Evolutionary conservation across 2,113 vertebrate species (phyloP).

Genomic region (Salvelinus fontinalis): DNA sequence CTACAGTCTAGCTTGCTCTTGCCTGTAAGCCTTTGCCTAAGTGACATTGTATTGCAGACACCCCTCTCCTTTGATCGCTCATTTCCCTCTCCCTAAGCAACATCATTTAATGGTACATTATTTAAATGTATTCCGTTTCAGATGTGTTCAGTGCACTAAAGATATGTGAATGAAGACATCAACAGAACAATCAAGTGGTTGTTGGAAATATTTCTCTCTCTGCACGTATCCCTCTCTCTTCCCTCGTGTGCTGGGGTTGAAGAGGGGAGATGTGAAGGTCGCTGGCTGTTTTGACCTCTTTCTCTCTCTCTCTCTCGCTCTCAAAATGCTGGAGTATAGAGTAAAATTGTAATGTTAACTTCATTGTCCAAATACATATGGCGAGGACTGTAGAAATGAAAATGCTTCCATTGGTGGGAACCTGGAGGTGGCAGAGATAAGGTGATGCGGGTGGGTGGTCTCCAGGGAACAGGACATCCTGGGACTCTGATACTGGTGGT

Average conservation of each 20-base stretch:
- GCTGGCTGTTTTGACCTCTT: constrained; percentile 24
- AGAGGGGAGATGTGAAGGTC: constrained; percentile 39
- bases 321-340: no score
- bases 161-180: neutral
- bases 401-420: constrained; percentile 60
- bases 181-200: constrained; percentile 23
- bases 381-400: constrained; percentile 35
- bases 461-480: constrained; percentile 70
- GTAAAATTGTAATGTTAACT: no score
- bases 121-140: constrained; percentile 1
- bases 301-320: no score
- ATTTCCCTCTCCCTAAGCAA: neutral
- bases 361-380: no score
- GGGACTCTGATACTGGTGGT: constrained; percentile 53
- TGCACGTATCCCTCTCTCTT: neutral
- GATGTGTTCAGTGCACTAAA: no score
- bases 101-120: constrained; percentile 12
- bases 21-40: constrained; percentile 20
- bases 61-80: neutral
- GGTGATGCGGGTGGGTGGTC: constrained; percentile 51
- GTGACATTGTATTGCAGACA: neutral
- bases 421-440: constrained; percentile 47
- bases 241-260: constrained; percentile 17
- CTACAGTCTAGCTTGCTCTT: neutral
- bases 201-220: no score